Evolutionary conservation across 2,113 vertebrate genomes (phyloP).

Genomic region (Cardinalis cardinalis): DNA sequence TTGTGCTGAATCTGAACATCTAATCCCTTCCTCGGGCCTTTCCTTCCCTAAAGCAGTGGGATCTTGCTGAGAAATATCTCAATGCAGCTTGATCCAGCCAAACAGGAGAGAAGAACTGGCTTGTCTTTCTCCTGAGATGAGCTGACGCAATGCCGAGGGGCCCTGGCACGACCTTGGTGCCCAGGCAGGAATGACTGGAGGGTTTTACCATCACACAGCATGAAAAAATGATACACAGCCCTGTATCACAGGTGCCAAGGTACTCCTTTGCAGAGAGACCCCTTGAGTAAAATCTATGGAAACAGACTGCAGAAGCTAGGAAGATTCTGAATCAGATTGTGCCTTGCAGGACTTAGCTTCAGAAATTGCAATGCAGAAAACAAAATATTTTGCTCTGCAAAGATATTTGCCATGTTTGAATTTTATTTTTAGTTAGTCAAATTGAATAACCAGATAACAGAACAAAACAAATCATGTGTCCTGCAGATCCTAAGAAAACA

Average conservation of each 20-base stretch:
- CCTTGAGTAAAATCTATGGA: background rate
- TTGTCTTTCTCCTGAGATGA: background rate
- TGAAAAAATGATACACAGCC: rapidly evolving
- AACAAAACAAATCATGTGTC: background rate
- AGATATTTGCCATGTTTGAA: background rate
- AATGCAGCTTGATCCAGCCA: background rate
- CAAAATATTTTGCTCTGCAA: background rate
- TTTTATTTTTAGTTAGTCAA: background rate
- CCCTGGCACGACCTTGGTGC: background rate
- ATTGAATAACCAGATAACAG: background rate
- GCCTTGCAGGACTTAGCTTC: background rate
- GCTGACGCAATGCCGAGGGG: rapidly evolving
- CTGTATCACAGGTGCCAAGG: background rate
- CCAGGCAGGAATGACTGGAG: background rate
- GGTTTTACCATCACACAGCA: background rate
- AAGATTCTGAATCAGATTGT: background rate
- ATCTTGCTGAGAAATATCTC: background rate
- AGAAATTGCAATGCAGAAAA: background rate
- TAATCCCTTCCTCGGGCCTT: background rate
- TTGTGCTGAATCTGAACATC: background rate
- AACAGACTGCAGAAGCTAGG: background rate
- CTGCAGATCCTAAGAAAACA: background rate
- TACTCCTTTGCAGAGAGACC: background rate
- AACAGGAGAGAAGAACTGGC: background rate
- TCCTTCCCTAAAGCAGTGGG: background rate